Conservation (phyloP, 2,797 vertebrate genomes). For the Sciurus vulgaris region DNA sequence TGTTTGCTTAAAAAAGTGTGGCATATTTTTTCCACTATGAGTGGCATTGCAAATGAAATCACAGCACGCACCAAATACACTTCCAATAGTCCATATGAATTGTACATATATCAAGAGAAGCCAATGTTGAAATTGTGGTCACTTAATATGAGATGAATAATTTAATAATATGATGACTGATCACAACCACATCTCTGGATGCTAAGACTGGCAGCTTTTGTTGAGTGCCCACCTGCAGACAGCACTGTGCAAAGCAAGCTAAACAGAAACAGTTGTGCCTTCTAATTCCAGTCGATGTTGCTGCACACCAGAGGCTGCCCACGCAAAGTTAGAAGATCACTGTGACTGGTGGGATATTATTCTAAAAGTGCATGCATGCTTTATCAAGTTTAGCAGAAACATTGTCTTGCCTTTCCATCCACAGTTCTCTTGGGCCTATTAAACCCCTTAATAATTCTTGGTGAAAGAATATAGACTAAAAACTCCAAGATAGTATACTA, state of each 20-base stretch:
- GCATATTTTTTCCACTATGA: conserved; percentile 84
- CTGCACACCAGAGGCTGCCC: not conserved
- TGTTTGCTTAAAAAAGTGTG: conserved; percentile 85
- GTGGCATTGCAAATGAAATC: conserved; percentile 86
- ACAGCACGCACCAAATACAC: conserved; percentile 69
- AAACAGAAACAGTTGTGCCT: conserved; percentile 25
- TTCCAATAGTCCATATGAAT: conserved; percentile 73
- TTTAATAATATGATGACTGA: conserved; percentile 67
- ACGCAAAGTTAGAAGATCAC: not conserved
- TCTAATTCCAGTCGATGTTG: conserved; percentile 24
- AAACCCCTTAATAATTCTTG: not conserved
- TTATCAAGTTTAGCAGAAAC: not conserved
- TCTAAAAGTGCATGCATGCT: not conserved
- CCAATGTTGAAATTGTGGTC: conserved; percentile 74
- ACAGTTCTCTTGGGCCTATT: not conserved
- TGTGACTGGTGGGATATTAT: not conserved
- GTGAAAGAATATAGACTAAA: not conserved
- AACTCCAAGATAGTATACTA: not conserved
- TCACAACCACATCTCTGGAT: conserved; percentile 58
- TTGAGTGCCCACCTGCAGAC: conserved; percentile 57
- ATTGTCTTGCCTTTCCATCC: not conserved
- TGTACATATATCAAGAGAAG: conserved; percentile 81
- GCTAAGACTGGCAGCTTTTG: not conserved
- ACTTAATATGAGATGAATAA: conserved; percentile 64
- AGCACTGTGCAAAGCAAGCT: conserved; percentile 17